Evolutionary conservation across 1,140 invertebrate species (phyloP).

Genomic region (Pseudoatta argentina): DNA sequence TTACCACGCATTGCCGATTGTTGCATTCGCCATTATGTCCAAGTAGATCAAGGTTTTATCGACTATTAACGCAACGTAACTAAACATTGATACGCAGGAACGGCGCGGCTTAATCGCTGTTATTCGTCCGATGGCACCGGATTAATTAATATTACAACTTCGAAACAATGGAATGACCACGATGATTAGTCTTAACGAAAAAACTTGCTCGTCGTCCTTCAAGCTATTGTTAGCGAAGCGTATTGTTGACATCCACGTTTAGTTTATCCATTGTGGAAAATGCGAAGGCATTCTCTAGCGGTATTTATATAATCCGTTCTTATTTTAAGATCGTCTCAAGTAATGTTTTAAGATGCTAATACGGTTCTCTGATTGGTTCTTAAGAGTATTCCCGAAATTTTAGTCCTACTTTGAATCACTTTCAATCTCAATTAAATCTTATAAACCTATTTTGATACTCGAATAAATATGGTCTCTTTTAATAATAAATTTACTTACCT

Average conservation of each 20-base stretch:
- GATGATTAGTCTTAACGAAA: background rate
- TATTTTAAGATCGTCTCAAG: too few relatives aligned
- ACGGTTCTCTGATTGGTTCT: too few relatives aligned
- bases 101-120: slow-evolving; percentile 16
- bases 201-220: background rate
- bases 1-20: background rate
- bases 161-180: slow-evolving; percentile 28
- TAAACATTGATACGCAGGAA: slow-evolving; percentile 29
- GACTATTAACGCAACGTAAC: slow-evolving; percentile 49
- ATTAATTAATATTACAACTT: slow-evolving; percentile 46
- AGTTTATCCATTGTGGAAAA: background rate
- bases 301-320: too few relatives aligned
- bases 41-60: slow-evolving; percentile 54
- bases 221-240: background rate
- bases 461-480: too few relatives aligned
- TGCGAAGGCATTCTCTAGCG: too few relatives aligned
- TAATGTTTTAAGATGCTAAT: too few relatives aligned
- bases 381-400: too few relatives aligned
- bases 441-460: too few relatives aligned
- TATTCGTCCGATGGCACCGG: slow-evolving; percentile 11
- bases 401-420: too few relatives aligned
- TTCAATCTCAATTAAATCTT: too few relatives aligned
- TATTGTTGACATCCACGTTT: background rate
- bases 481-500: too few relatives aligned
- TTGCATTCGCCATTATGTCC: slow-evolving; percentile 34